Evolutionary conservation across 2,888 invertebrate genomes (phyloP), one percentile per base, ranked within the genome.

Genomic region (Leucania comma): DNA sequence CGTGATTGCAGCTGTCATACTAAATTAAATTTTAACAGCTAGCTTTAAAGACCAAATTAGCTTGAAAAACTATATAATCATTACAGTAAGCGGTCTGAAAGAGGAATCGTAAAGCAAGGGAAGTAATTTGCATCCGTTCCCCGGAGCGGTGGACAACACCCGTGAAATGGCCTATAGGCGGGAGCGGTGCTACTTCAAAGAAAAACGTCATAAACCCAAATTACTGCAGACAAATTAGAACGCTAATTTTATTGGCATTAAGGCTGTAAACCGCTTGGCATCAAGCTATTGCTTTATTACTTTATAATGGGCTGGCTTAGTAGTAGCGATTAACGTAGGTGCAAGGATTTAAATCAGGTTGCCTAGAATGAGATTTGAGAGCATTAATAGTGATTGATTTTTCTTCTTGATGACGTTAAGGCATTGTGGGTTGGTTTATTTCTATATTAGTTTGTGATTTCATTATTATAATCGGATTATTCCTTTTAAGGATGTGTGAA

Each of bases 141-240:
- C 64, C 32, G 83, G 82, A 87, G 88, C 88, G 86, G 85, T 86
- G 87, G 87, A 92, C 92, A 92, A 93, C 90, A 93, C 90, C 92
- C 95, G 95, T 95, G 95, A 95, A 95, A 95, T 94, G 91, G 91
- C 89, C 86, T 86, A 90, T 87, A 86, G 90, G 87, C 89, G 87
- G 91, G 88, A 86, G 76, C 81, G 81, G 81, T 68, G 74, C 59
- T 70, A 72, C 69, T 80, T 82, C 84, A 87, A 90, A 90, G 90
- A 89, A 90, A 80, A 91, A 90, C 86, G 90, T 90, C 89, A 90
- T 94, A 95, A 94, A 94, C 84, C 73, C 87, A 85, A 90, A 93
- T 92, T 90, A 92, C 92, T 89, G 78, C 91, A 90, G 90, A 93
- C 93, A 94, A 93, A 95, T 95, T 93, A 94, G 93, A 92, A 92